Conservation (phyloP, 1,140 invertebrate species). For the Thaumatotibia leucotreta region DNA sequence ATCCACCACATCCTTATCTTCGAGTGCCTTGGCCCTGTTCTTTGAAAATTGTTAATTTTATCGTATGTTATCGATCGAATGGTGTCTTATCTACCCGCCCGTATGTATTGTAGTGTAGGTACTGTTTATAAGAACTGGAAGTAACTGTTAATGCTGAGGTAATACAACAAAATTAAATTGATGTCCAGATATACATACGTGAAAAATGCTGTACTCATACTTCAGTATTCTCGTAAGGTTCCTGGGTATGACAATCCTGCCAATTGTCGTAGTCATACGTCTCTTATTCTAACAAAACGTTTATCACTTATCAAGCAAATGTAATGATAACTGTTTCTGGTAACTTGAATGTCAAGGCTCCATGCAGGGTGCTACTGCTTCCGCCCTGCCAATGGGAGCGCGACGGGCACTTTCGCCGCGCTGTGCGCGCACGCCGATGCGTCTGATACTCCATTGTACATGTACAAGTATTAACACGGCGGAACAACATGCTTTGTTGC, state of each 20-base stretch:
- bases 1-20: background rate
- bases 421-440: background rate
- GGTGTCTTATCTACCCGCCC: background rate
- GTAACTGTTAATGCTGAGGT: background rate
- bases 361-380: background rate
- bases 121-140: background rate
- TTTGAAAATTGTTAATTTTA: background rate
- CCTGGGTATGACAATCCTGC: too few relatives aligned
- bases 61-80: background rate
- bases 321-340: background rate
- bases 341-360: background rate
- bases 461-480: background rate
- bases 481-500: slow-evolving; percentile 3
- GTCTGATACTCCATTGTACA: slow-evolving; percentile 4
- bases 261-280: too few relatives aligned
- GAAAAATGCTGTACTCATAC: too few relatives aligned
- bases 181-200: too few relatives aligned
- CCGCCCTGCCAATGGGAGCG: slow-evolving; percentile 29
- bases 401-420: slow-evolving; percentile 38
- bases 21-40: background rate
- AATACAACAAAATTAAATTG: background rate
- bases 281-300: too few relatives aligned
- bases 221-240: too few relatives aligned
- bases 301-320: background rate
- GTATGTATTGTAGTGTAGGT: background rate